A percentile compares a stretch with the other conserved stretches of the same genome.
Evolutionary conservation across 1,140 invertebrate species (phyloP).

Genomic region (Mya arenaria): DNA sequence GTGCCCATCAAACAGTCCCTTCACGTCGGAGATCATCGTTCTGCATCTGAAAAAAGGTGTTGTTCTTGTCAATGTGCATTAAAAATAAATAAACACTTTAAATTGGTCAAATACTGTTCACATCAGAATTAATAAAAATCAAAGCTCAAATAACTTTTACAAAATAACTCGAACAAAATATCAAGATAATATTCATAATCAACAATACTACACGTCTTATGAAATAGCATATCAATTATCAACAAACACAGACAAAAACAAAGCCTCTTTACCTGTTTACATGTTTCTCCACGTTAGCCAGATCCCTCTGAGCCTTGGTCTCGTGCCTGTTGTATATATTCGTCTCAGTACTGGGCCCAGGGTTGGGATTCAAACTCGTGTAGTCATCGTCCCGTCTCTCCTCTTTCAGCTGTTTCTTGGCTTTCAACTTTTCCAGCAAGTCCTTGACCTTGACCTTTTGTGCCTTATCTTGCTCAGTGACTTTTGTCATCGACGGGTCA

Average conservation of each 20-base stretch:
- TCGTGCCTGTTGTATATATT: background rate
- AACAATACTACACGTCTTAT: too few relatives aligned
- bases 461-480: background rate
- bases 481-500: background rate
- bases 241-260: too few relatives aligned
- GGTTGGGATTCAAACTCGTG: background rate
- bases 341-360: background rate
- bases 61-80: too few relatives aligned
- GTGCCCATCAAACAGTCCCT: background rate
- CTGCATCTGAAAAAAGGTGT: constrained; percentile 37
- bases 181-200: too few relatives aligned
- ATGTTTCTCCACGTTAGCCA: constrained; percentile 17
- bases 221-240: too few relatives aligned
- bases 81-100: too few relatives aligned
- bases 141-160: too few relatives aligned
- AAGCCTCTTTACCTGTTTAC: constrained; percentile 44
- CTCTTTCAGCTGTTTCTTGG: constrained; percentile 20
- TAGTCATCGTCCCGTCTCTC: constrained; percentile 4
- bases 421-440: constrained; percentile 10
- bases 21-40: background rate
- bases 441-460: constrained; percentile 18
- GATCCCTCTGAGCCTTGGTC: background rate
- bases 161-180: too few relatives aligned
- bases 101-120: too few relatives aligned
- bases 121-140: too few relatives aligned